These are phyloP conservation scores for Psittacula cyanocephala DNA, from an alignment of 2,113 vertebrate species.

Conservation along the genomic window DNA sequence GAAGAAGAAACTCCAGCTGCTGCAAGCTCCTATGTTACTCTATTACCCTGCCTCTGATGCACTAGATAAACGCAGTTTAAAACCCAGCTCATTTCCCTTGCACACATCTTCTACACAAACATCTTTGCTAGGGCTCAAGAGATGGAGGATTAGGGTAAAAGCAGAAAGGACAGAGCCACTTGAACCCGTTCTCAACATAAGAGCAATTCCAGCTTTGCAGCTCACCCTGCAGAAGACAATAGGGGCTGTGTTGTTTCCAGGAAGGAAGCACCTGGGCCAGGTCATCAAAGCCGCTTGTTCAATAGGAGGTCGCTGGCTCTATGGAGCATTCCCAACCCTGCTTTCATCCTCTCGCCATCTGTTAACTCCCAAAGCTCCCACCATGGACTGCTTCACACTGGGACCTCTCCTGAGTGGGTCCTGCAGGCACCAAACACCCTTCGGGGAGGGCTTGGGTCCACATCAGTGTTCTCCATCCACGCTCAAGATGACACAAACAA, in stretches of 20 bases:
- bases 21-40: not conserved
- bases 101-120: not conserved
- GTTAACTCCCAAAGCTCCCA: conserved; percentile 53
- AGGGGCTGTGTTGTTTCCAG: conserved; percentile 51
- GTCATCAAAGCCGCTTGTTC: conserved; percentile 53
- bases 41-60: not conserved
- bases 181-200: conserved; percentile 6
- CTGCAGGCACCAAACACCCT: not conserved
- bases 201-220: conserved; percentile 26
- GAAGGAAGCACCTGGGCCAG: conserved; percentile 54
- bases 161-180: conserved; percentile 18
- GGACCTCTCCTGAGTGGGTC: not conserved
- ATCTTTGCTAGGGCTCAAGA: not conserved
- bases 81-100: not conserved
- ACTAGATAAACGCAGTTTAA: not conserved
- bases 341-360: conserved; percentile 21
- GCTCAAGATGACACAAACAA: fast-evolving
- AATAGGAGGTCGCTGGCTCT: conserved; percentile 26
- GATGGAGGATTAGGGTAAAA: not conserved
- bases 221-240: conserved; percentile 20
- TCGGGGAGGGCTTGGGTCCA: fast-evolving
- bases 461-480: not conserved
- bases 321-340: not conserved
- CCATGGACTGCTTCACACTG: fast-evolving
- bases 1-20: not conserved